Base-by-base conservation (phyloP, 2,113 vertebrate genomes). In the Mystacornis crossleyi region DNA sequence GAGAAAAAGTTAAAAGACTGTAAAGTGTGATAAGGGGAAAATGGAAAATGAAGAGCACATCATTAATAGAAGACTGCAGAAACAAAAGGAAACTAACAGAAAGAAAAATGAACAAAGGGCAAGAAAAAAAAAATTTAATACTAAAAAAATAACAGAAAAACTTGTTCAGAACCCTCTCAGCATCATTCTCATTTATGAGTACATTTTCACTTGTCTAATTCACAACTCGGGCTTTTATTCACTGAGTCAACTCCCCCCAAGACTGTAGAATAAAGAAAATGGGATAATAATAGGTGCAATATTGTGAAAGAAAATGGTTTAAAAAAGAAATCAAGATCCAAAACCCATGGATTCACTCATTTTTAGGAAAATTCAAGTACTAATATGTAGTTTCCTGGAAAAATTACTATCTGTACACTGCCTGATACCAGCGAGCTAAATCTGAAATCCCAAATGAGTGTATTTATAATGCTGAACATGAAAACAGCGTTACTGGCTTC, bases 71-170 rank as follows among this genome's bases (percentile, higher is more conserved):
- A 86, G 19, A 71, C n/a, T 57, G 45, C 6, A 53, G 61, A 89
- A 94, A 84, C 54, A 92, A 81, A 88, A 81, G 67, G 42, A 90
- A 93, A 86, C 28, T 62, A 67, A 89, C 12, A 54, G 57, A 58
- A 77, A 94, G 26, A 88, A 78, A 83, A 81, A 81, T 33, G 0
- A 89, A 72, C 9, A 29, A 19, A 71, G 40, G 20, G 42, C 17
- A 72, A 89, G 18, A 85, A 19, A 80, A 85, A 95, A 87, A 81
- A 34, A 1, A 0, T 24, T 24, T 43, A 50, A 72, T 55, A 48
- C 55, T 25, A 94, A 95, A 94, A 90, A 92, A 89, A 34, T 72
- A 93, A 73, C 62, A 93, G 64, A 89, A 36, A 66, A 25, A 57
- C 25, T 69, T 2, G 0, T 69, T 93, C 53, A 84, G 73, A 73